Conservation (phyloP, 2,888 invertebrate genomes). For the Bombylius major region DNA sequence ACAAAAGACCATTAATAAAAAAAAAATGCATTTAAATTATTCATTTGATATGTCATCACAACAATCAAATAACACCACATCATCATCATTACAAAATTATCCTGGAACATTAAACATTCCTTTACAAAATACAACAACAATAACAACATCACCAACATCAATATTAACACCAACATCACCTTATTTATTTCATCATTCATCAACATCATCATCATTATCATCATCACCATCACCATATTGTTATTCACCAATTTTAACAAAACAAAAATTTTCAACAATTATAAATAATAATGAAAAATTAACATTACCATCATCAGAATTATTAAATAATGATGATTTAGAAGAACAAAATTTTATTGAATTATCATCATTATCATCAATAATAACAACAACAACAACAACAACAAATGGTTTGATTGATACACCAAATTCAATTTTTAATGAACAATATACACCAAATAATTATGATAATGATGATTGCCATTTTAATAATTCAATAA, state of each 20-base stretch:
- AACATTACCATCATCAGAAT: neutral
- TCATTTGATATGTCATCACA: neutral
- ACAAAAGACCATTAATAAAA: neutral
- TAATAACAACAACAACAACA: slow-evolving; percentile 17
- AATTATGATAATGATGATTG: slow-evolving; percentile 6
- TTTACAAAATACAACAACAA: neutral
- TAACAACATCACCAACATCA: slow-evolving; percentile 1
- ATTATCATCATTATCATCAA: slow-evolving; percentile 5
- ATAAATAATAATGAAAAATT: neutral
- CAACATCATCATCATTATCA: slow-evolving; percentile 8
- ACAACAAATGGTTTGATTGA: slow-evolving; percentile 19
- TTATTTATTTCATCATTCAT: slow-evolving; percentile 1
- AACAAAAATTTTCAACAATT: neutral
- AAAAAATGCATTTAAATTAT: neutral
- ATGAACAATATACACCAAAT: slow-evolving; percentile 17
- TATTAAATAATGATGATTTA: neutral
- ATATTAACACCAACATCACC: slow-evolving; percentile 17
- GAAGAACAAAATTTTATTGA: neutral
- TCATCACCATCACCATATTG: slow-evolving; percentile 13
- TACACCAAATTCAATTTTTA: slow-evolving; percentile 34
- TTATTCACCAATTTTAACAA: neutral
- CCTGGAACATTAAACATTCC: slow-evolving; percentile 12
- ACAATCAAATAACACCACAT: too few relatives aligned
- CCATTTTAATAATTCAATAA: neutral
- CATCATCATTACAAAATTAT: neutral